Base-by-base conservation (phyloP, 2,797 vertebrate species). In the Mastacembelus armatus region DNA sequence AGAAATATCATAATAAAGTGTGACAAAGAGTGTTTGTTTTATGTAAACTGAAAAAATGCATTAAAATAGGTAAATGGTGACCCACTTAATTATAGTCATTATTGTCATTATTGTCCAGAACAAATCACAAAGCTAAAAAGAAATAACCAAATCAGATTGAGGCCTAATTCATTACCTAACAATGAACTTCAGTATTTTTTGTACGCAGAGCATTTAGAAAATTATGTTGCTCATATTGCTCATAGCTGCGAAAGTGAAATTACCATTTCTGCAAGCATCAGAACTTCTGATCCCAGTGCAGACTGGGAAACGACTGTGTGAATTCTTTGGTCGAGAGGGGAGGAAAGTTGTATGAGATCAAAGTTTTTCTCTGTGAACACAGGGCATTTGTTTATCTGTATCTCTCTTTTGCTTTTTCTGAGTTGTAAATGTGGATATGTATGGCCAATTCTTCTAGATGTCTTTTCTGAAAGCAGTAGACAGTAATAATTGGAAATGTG, bases 261-360 rank as follows among this genome's bases (percentile, higher is more conserved):
- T 58, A 35, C 40, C 54, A 78, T 77, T 80, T 78, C 27, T 80
- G 58, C 62, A 50, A 67, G 36, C 54, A 18, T 75, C 30, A 44
- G 18, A 54, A 24, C 60, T 69, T 56, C 33, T 36, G 50, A 59
- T 55, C 12, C 11, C 15, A 66, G 68, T 2, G 12, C 43, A 44
- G 5, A 38, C 22, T n/a, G 19, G 15, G 71, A 38, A 45, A n/a
- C 45, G 11, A 44, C 27, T 42, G 26, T 2, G 18, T 40, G 68
- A 33, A 5, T 55, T 42, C 15, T 52, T 27, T 50, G 21, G 39
- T 43, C 15, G 0, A 62, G 8, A 27, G 12, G 16, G 35, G 2
- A 10, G 10, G 18, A 49, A 56, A 5, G n/a, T 16, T 56, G 33
- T 43, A 55, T 15, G 5, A n/a, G 56, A 55, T 66, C 63, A 38